phyloP scores from a whole-genome alignment of 2,888 invertebrate genomes.

The Acrobasis consociella region DNA sequence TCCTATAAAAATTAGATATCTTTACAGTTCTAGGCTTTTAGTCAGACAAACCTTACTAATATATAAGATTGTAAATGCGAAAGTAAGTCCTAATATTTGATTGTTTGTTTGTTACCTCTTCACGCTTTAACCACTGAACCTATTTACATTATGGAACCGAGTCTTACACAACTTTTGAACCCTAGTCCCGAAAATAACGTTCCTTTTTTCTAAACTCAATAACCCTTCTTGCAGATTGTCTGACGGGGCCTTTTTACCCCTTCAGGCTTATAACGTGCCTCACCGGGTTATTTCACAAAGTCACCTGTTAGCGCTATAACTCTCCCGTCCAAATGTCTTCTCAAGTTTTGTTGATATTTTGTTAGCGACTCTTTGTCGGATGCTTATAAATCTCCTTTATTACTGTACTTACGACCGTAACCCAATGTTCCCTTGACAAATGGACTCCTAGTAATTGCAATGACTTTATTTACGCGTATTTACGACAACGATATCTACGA shows the following conservation, averaged over 20 bases:
- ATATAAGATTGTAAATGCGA: too few species aligned
- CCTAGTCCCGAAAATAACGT: background rate
- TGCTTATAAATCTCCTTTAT: slow-evolving; percentile 22
- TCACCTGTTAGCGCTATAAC: slow-evolving; percentile 20
- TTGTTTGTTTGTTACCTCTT: too few species aligned
- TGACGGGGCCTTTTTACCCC: background rate
- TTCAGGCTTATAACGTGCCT: background rate
- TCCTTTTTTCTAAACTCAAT: background rate
- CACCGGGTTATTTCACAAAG: background rate
- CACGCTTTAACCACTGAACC: too few species aligned
- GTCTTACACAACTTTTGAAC: background rate
- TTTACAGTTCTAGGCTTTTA: too few species aligned
- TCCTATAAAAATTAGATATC: too few species aligned
- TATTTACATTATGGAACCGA: too few species aligned
- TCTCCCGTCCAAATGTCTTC: slow-evolving; percentile 16
- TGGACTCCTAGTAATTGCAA: slow-evolving; percentile 19
- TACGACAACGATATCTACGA: background rate
- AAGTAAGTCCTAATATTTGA: too few species aligned
- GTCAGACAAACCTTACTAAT: too few species aligned
- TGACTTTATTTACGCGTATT: slow-evolving; percentile 15
- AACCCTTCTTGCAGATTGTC: background rate
- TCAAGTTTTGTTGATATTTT: slow-evolving; percentile 22
- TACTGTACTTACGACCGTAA: slow-evolving; percentile 23
- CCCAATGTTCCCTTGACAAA: slow-evolving; percentile 21
- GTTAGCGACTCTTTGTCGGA: slow-evolving; percentile 16